Evolutionary conservation across 2,888 invertebrate species (phyloP), one percentile per base, ranked within the genome.

Genomic region (Heliconius erato): DNA sequence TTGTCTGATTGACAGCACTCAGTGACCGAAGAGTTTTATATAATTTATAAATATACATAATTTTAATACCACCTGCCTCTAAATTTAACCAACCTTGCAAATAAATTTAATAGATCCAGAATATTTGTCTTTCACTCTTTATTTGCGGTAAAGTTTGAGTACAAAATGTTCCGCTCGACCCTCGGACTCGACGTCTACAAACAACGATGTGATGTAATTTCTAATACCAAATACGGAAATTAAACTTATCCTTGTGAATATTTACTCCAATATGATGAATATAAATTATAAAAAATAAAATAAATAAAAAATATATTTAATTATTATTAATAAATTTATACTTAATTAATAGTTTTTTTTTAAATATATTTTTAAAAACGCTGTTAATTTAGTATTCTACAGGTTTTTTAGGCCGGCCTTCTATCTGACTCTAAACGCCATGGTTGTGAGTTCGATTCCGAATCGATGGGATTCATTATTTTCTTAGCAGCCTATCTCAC

Each of bases 81-180:
- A 54, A 54, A 54, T 54, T 19, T 54, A n/a, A n/a, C 63, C 23
- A 28, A 28, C 12, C 5, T 67, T 3, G 14, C 26, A 67, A 67
- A 67, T 28, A 67, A 28, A 67, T 67, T 28, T 67, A 26, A 67
- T 68, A 68, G 23, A 68, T 35, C 9, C 3, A 9, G 68, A 32
- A 11, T 68, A 54, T 49, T 74, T 49, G 54, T 28, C 49, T 74
- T 74, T n/a, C 16, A 32, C 23, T 54, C 28, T 74, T 72, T 72
- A 72, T 72, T 74, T 28, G 74, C 28, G 28, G 74, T 54, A n/a
- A 74, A 74, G 74, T 49, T 74, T 49, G 49, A 49, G 40, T 74
- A 54, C 23, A n/a, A 49, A 28, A 16, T 28, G 74, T 74, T 74
- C 74, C 74, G 54, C 54, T 74, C 28, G 74, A 74, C 74, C 74